Conservation (phyloP, 2,113 vertebrate genomes). For the Danionella cerebrum region DNA sequence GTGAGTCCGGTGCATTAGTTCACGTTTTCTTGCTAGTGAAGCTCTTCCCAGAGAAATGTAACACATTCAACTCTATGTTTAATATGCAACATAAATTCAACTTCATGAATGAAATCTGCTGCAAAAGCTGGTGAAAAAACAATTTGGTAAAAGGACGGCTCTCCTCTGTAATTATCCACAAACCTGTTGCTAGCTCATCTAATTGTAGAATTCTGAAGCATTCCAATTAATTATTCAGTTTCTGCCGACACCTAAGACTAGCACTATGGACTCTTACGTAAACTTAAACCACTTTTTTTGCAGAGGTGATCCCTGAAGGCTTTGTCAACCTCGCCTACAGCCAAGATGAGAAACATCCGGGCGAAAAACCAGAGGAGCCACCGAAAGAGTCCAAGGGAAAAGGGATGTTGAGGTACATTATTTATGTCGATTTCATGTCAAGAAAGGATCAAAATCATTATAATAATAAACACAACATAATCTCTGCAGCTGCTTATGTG, state of each 20-base stretch:
- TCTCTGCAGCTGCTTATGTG: no score
- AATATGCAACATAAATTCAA: no score
- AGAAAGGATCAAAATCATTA: no score
- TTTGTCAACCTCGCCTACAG: conserved; percentile 33
- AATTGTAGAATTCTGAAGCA: not conserved
- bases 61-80: no score
- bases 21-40: no score
- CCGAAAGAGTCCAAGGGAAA: not conserved
- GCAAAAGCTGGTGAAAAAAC: no score
- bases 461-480: no score
- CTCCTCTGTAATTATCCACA: no score
- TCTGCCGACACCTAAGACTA: not conserved
- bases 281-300: not conserved
- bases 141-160: no score
- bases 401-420: not conserved
- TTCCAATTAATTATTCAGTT: not conserved
- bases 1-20: not conserved
- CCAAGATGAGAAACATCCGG: conserved; percentile 31
- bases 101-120: no score
- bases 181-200: not conserved
- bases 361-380: conserved; percentile 3
- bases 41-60: no score
- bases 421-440: no score
- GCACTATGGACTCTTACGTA: not conserved
- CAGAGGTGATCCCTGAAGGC: conserved; percentile 26